Percentiles rank a stretch among this genome's conserved stretches.
phyloP scores from a whole-genome alignment of 53 echinoderm and acorn worm species.

The Echinarachnius parma region DNA sequence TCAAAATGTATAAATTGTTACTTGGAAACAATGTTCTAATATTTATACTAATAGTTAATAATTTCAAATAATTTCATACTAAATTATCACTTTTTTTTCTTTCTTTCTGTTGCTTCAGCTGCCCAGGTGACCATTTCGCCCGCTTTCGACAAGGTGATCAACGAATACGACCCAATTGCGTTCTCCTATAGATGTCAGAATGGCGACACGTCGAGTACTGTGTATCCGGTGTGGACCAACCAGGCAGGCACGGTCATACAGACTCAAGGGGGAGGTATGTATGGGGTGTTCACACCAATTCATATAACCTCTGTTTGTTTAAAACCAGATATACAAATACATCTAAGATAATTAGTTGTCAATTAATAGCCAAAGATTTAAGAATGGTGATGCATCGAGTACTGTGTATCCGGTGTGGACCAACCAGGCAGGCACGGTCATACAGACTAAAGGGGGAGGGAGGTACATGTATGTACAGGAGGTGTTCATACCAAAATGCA shows the following conservation, averaged over 20 bases:
- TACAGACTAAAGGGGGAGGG: constrained; percentile 7
- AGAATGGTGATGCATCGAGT: neutral
- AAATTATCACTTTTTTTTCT: too few species aligned
- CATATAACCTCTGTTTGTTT: too few species aligned
- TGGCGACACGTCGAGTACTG: neutral
- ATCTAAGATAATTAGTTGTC: too few species aligned
- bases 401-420: neutral
- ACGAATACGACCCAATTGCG: neutral
- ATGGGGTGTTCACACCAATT: too few species aligned
- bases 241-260: constrained; percentile 10
- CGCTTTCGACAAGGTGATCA: neutral
- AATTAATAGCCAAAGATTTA: neutral
- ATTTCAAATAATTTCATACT: too few species aligned
- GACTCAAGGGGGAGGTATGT: constrained; percentile 3
- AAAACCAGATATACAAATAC: too few species aligned
- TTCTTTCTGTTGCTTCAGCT: too few species aligned
- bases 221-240: constrained; percentile 4
- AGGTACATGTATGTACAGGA: too few species aligned
- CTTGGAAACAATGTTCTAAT: too few species aligned
- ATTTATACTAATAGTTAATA: too few species aligned
- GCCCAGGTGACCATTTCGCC: constrained; percentile 1
- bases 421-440: constrained; percentile 4
- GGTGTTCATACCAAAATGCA: too few species aligned
- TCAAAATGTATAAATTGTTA: too few species aligned
- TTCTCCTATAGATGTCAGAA: constrained; percentile 18